Percentiles rank a stretch among this genome's conserved stretches.
Evolutionary conservation across 2,888 invertebrate species (phyloP).

Genomic region (Abrostola tripartita): DNA sequence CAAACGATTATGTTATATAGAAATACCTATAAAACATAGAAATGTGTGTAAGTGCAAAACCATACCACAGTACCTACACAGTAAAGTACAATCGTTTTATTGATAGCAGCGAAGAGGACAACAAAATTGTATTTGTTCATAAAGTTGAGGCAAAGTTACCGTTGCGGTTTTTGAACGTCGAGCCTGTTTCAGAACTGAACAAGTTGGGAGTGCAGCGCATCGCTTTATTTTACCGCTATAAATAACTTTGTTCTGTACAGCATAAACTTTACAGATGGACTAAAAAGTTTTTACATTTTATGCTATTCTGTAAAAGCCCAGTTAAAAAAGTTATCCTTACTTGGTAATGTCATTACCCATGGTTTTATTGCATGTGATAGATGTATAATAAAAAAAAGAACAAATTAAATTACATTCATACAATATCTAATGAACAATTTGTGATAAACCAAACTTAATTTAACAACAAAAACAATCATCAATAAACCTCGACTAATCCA

Average conservation of each 20-base stretch:
- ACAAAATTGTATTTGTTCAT: slow-evolving; percentile 62
- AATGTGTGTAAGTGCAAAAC: background rate
- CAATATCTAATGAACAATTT: slow-evolving; percentile 34
- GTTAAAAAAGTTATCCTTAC: slow-evolving; percentile 20
- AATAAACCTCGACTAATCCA: slow-evolving; percentile 74
- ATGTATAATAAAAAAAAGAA: background rate
- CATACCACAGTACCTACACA: background rate
- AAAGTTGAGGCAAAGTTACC: slow-evolving; percentile 81
- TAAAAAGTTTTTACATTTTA: slow-evolving; percentile 51
- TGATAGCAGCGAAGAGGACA: slow-evolving; percentile 41
- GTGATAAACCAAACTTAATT: slow-evolving; percentile 53
- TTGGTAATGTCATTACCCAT: slow-evolving; percentile 7
- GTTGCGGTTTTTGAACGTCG: slow-evolving; percentile 75
- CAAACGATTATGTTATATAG: background rate
- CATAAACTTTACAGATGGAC: slow-evolving; percentile 71
- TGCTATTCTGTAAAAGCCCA: slow-evolving; percentile 35
- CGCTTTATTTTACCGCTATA: slow-evolving; percentile 73
- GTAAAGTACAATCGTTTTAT: slow-evolving; percentile 21
- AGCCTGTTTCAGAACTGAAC: slow-evolving; percentile 66
- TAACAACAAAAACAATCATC: slow-evolving; percentile 67
- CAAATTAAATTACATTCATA: slow-evolving; percentile 15
- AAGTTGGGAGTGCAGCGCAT: slow-evolving; percentile 74
- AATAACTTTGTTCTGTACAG: slow-evolving; percentile 80
- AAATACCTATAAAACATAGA: background rate
- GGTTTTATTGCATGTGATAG: background rate